A percentile compares a stretch with the other conserved stretches of the same genome.
These are phyloP conservation scores for Dexiosoma caninum DNA, from an alignment of 2,888 invertebrate genomes.

Conservation along the genomic window DNA sequence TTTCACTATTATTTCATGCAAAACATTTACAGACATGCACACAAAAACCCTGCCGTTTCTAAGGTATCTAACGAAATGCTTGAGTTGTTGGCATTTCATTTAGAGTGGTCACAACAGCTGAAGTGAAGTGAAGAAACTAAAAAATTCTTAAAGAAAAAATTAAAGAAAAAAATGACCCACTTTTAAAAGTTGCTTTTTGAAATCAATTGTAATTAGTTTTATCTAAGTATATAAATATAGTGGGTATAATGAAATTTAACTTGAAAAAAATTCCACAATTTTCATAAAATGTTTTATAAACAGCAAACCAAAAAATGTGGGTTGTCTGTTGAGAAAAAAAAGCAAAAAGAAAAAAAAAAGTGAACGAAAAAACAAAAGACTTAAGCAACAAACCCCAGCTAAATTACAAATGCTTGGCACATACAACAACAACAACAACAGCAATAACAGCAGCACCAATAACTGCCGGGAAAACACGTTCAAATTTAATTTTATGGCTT, in stretches of 20 bases:
- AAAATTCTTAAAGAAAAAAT: conserved; percentile 29
- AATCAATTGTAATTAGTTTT: conserved; percentile 17
- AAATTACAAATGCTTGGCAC: conserved; percentile 45
- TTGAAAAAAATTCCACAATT: neutral
- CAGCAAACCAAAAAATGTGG: conserved; percentile 12
- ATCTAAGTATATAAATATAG: neutral
- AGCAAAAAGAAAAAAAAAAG: conserved; percentile 1
- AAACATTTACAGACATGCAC: neutral
- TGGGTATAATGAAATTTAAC: neutral
- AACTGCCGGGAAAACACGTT: conserved; percentile 12
- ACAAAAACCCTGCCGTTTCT: neutral
- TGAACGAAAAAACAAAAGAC: conserved; percentile 50
- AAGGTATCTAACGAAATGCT: conserved; percentile 15
- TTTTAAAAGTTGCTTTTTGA: conserved; percentile 2
- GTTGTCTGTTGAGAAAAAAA: neutral
- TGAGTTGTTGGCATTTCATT: conserved; percentile 13
- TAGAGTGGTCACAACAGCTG: conserved; percentile 16
- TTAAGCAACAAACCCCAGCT: conserved; percentile 49
- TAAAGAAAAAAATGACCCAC: conserved; percentile 31
- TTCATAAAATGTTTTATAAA: conserved; percentile 4
- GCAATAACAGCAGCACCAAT: neutral
- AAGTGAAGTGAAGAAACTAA: neutral
- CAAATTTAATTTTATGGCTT: neutral
- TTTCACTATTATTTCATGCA: conserved; percentile 14
- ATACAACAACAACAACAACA: conserved; percentile 32